Evolutionary conservation across 2,113 vertebrate species (phyloP).

Genomic region (Sander lucioperca): DNA sequence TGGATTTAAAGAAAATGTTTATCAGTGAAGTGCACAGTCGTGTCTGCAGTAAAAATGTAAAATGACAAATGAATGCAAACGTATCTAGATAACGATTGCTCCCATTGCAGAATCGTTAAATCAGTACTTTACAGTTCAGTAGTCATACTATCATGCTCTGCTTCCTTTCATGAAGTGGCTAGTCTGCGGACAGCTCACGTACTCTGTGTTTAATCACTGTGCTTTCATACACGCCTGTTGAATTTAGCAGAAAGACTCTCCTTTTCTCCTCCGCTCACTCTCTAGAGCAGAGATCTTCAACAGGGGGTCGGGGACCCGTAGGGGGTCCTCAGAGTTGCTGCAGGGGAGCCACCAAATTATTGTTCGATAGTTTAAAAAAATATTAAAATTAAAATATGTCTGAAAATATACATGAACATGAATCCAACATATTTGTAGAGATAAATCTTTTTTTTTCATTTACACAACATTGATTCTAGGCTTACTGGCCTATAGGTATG

Average conservation of each 20-base stretch:
- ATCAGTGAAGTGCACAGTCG: slow-evolving; percentile 42
- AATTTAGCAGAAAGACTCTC: slow-evolving; percentile 81
- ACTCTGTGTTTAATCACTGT: slow-evolving; percentile 75
- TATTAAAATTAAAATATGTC: too few species aligned
- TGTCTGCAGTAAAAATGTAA: slow-evolving; percentile 32
- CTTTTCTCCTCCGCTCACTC: slow-evolving; percentile 16
- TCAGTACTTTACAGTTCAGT: slow-evolving; percentile 60
- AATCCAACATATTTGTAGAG: too few species aligned
- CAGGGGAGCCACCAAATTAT: too few species aligned
- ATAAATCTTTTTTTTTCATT: too few species aligned
- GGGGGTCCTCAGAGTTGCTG: too few species aligned
- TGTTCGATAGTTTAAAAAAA: too few species aligned
- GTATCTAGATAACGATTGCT: slow-evolving; percentile 17
- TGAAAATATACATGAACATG: too few species aligned
- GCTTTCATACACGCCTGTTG: slow-evolving; percentile 81
- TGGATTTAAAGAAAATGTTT: slow-evolving; percentile 44
- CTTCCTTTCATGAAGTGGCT: slow-evolving; percentile 62
- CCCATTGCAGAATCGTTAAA: slow-evolving; percentile 16
- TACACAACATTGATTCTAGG: too few species aligned
- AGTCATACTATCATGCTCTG: slow-evolving; percentile 55
- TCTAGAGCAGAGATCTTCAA: neutral
- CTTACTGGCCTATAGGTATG: too few species aligned
- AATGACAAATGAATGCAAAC: slow-evolving; percentile 50
- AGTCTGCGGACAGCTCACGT: slow-evolving; percentile 54
- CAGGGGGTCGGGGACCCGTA: too few species aligned